Evolutionary conservation across 1,140 invertebrate genomes (phyloP).

Genomic region (Orchesella cincta): DNA sequence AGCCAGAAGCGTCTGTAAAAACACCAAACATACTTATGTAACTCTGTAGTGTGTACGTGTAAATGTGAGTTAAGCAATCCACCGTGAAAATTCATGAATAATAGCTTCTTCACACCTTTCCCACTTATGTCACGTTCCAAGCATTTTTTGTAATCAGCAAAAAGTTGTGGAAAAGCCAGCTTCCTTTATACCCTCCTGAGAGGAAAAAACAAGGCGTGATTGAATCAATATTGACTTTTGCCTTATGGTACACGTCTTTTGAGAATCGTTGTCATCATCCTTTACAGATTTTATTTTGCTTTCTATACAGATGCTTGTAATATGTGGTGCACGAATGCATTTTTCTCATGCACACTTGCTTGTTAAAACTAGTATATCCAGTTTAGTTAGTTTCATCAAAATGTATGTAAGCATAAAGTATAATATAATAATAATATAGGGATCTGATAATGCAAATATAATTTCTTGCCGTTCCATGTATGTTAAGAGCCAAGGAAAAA

Average conservation of each 20-base stretch:
- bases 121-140: slow-evolving; percentile 19
- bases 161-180: background rate
- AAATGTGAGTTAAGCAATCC: background rate
- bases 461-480: too few relatives aligned
- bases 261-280: background rate
- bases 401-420: too few relatives aligned
- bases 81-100: slow-evolving; percentile 22
- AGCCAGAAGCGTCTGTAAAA: background rate
- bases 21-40: too few relatives aligned
- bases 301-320: background rate
- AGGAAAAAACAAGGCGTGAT: background rate
- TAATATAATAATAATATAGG: too few relatives aligned
- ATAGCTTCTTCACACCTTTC: slow-evolving; percentile 14
- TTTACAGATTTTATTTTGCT: background rate
- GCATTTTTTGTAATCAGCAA: slow-evolving; percentile 22
- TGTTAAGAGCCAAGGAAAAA: too few relatives aligned
- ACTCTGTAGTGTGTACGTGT: too few relatives aligned
- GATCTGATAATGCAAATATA: too few relatives aligned
- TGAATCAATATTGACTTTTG: slow-evolving; percentile 18
- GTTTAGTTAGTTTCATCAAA: too few relatives aligned
- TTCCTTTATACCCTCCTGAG: background rate
- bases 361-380: too few relatives aligned
- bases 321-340: background rate
- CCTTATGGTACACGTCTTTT: slow-evolving; percentile 5
- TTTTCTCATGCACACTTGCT: too few relatives aligned